Base-by-base conservation (phyloP, 1,140 invertebrate species). In the Lasioglossum albipes region DNA sequence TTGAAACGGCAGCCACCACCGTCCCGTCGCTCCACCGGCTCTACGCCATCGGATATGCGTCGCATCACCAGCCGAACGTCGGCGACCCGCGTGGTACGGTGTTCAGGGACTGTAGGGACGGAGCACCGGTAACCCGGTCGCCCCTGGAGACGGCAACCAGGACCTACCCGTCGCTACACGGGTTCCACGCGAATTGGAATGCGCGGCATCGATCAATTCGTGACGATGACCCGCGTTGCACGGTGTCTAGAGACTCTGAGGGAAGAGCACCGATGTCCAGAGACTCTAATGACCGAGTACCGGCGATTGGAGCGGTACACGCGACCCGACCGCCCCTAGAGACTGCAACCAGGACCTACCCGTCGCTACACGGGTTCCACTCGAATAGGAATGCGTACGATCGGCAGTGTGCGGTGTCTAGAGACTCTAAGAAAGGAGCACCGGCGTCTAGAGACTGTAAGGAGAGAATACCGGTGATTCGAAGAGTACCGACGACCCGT, bases 131-230 rank as follows among this genome's bases (percentile, higher is more conserved):
- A 22, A n/a, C 41, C 42, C n/a, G n/a, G 9, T 22, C 41, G 20
- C 9, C 20, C 3, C 9, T 62, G 54, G 71, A 62, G 41, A 73
- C 71, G 71, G 71, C 41, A 62, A 16, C 13, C 57, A n/a, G 59
- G 6, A 49, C 36, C 12, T 36, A 54, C 13, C 45, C 13, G 20
- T 18, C 13, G 62, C 16, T 65, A 13, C 22, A 64, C 16, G 62
- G 3, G 16, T 65, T 65, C 13, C 36, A 41, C 36, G 64, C 20
- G 64, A 12, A 2, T 18, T 18, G 36, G 16, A 9, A 65, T 41
- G 31, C 62, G 62, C 62, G 52, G 1, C 36, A 36, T 62, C 64
- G 45, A 57, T 65, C 57, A 41, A n/a, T 49, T 7, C 22, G 10
- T 22, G 42, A 27, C 57, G 61, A 62, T 16, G 45, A 9, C 13